These are phyloP conservation scores for Tachina grossa DNA, from an alignment of 2,888 invertebrate species.

Conservation along the genomic window DNA sequence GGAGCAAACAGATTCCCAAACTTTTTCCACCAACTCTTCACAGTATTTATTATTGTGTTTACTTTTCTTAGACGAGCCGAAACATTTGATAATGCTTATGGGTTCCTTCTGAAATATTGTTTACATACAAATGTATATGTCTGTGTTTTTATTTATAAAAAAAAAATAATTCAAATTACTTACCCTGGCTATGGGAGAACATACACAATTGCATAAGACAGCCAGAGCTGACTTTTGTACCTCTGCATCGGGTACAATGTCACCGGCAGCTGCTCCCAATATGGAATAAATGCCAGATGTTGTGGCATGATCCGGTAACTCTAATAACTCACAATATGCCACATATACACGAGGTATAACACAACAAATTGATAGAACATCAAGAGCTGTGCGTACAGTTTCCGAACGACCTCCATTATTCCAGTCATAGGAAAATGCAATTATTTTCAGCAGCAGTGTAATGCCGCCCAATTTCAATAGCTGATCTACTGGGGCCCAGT, in stretches of 20 bases:
- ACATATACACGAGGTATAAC: slow-evolving; percentile 92
- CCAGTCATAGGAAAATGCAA: slow-evolving; percentile 96
- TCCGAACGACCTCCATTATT: slow-evolving; percentile 90
- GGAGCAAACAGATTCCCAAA: slow-evolving; percentile 96
- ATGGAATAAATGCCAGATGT: slow-evolving; percentile 92
- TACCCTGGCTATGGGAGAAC: slow-evolving; percentile 93
- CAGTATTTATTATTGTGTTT: slow-evolving; percentile 86
- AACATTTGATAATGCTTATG: slow-evolving; percentile 75
- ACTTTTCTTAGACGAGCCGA: slow-evolving; percentile 77
- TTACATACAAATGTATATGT: neutral
- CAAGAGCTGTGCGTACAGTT: slow-evolving; percentile 91
- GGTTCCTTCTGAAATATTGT: slow-evolving; percentile 74
- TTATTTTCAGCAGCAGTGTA: slow-evolving; percentile 91
- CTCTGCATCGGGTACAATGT: slow-evolving; percentile 94
- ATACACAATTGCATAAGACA: slow-evolving; percentile 96
- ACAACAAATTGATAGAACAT: slow-evolving; percentile 95
- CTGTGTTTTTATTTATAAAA: neutral
- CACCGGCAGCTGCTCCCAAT: slow-evolving; percentile 94
- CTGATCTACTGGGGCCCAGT: slow-evolving; percentile 96
- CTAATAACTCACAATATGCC: slow-evolving; percentile 89
- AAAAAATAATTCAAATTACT: slow-evolving; percentile 67
- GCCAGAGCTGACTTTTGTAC: slow-evolving; percentile 95
- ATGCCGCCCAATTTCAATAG: slow-evolving; percentile 93
- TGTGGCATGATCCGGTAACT: slow-evolving; percentile 89
- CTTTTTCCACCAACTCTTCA: slow-evolving; percentile 94